phyloP scores from a whole-genome alignment of 2,888 invertebrate genomes.

The Oscheius sp. region DNA sequence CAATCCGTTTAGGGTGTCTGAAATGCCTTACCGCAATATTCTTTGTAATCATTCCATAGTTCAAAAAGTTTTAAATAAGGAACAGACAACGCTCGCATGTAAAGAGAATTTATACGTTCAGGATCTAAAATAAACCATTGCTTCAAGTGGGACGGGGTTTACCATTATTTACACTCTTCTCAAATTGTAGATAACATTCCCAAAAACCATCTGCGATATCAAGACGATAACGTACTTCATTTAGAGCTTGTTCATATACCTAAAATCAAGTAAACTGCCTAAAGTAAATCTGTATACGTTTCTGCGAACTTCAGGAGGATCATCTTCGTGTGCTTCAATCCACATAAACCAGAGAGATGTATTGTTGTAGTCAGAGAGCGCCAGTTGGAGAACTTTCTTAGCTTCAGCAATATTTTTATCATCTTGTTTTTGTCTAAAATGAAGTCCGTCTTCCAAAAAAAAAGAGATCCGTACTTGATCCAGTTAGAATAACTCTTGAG shows the following conservation, averaged over 20 bases:
- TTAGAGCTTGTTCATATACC: background rate
- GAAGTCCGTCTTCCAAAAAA: no score
- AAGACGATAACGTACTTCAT: no score
- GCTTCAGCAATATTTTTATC: background rate
- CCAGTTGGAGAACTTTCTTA: background rate
- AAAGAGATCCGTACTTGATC: conserved; percentile 46
- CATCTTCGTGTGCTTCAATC: background rate
- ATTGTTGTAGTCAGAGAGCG: background rate
- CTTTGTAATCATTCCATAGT: conserved; percentile 27
- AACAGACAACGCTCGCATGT: conserved; percentile 42
- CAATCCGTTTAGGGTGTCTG: no score
- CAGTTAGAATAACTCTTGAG: conserved; percentile 45
- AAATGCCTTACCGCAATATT: background rate
- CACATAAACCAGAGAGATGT: background rate
- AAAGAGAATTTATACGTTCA: conserved; percentile 28
- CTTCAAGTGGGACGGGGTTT: no score
- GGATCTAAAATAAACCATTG: background rate
- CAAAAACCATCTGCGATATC: no score
- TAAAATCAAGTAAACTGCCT: background rate
- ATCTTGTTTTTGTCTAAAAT: background rate
- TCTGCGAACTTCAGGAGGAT: no score
- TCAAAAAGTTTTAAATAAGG: conserved; percentile 35
- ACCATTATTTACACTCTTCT: no score
- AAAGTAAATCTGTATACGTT: no score
- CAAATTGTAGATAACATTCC: no score